Evolutionary conservation across 2,797 vertebrate genomes (phyloP).

Genomic region (Darevskia mixta): DNA sequence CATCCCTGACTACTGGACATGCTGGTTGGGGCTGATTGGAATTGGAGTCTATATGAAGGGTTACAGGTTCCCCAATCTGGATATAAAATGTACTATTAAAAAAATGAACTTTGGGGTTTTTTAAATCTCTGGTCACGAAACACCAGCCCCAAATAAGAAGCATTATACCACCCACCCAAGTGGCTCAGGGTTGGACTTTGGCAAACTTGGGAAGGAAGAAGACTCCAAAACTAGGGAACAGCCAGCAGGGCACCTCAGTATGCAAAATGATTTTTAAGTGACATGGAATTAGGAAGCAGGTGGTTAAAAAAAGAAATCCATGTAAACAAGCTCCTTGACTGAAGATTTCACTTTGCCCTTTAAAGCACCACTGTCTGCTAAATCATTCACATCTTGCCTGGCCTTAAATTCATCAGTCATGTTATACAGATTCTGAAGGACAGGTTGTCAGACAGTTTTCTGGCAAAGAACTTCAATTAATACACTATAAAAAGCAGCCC

Average conservation of each 20-base stretch:
- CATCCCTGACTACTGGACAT: too few species aligned
- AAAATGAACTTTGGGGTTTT: neutral
- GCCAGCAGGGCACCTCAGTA: neutral
- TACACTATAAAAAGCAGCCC: constrained; percentile 41
- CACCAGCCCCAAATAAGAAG: neutral
- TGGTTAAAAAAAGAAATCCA: neutral
- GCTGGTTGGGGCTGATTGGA: too few species aligned
- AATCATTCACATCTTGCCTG: constrained; percentile 21
- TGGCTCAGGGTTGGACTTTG: neutral
- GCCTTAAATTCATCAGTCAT: neutral
- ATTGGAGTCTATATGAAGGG: too few species aligned
- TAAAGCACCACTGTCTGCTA: neutral
- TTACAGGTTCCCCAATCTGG: too few species aligned
- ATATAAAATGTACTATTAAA: neutral
- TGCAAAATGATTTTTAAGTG: neutral
- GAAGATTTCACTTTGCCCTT: neutral
- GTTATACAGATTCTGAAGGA: neutral
- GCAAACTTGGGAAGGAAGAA: neutral
- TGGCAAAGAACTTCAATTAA: constrained; percentile 10
- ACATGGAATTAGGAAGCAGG: neutral
- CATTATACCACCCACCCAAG: neutral
- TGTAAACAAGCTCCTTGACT: neutral
- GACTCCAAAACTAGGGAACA: neutral
- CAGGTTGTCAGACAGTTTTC: constrained; percentile 41
- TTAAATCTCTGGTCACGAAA: neutral